A percentile compares a stretch with the other conserved stretches of the same genome.
These are phyloP conservation scores for Falco concolor DNA, from an alignment of 2,797 vertebrate species.

Conservation along the genomic window DNA sequence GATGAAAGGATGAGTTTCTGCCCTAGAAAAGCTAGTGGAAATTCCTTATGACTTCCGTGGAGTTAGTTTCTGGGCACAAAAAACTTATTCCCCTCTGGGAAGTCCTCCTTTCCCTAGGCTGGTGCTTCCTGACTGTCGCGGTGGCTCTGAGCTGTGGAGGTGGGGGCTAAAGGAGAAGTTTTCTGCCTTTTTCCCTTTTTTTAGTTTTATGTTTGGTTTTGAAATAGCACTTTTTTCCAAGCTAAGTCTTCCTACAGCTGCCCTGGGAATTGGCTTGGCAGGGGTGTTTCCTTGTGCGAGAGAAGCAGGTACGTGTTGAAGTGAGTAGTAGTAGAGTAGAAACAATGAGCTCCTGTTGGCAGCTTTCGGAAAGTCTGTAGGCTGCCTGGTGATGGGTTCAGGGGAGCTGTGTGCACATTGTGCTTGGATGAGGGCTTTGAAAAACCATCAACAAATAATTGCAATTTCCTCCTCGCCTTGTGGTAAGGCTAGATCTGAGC, in stretches of 20 bases:
- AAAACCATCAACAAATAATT: slow-evolving; percentile 21
- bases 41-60: not conserved
- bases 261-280: not conserved
- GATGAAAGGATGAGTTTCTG: not conserved
- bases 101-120: not conserved
- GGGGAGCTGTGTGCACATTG: not conserved
- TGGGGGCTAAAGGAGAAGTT: not conserved
- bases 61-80: not conserved
- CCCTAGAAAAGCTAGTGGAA: not conserved
- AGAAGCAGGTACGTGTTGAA: not conserved
- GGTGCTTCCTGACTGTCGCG: not conserved
- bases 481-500: not conserved
- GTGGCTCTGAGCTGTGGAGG: not conserved
- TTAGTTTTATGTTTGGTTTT: not conserved
- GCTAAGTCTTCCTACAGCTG: not conserved
- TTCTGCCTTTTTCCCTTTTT: not conserved
- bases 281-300: not conserved
- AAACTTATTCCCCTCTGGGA: not conserved
- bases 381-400: not conserved
- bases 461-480: slow-evolving; percentile 8
- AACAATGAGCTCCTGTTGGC: not conserved
- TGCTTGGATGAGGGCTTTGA: not conserved
- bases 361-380: not conserved
- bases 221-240: not conserved
- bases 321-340: not conserved